Percentiles rank a stretch among this genome's conserved stretches.
Conservation (phyloP, 1,140 invertebrate genomes). For the Caenorhabditis inopinata region DNA sequence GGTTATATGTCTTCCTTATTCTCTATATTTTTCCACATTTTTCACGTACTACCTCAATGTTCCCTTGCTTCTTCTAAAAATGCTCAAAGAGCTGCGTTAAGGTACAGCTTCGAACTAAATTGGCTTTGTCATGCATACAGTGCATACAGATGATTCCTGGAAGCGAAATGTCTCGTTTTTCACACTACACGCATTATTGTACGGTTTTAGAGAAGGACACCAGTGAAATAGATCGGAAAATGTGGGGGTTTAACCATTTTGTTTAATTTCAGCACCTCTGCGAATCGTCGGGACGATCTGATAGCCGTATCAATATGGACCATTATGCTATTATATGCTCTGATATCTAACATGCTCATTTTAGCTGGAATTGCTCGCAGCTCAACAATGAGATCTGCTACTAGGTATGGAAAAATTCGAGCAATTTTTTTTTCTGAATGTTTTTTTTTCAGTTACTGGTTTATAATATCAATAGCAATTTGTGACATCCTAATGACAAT, state of each 20-base stretch:
- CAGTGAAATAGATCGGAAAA: neutral
- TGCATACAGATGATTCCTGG: constrained; percentile 12
- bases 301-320: constrained; percentile 54
- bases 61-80: too few species aligned
- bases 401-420: constrained; percentile 48
- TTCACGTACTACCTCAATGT: too few species aligned
- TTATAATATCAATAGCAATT: constrained; percentile 56
- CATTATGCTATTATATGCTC: constrained; percentile 50
- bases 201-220: too few species aligned
- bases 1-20: too few species aligned
- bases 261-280: constrained; percentile 33
- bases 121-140: neutral
- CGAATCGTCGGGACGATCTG: constrained; percentile 49
- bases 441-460: constrained; percentile 53
- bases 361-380: constrained; percentile 51
- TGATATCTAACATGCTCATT: constrained; percentile 53
- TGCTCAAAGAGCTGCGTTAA: too few species aligned
- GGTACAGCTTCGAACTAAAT: neutral
- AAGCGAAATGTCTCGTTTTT: neutral
- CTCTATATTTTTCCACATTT: too few species aligned
- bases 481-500: constrained; percentile 55
- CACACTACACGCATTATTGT: constrained; percentile 13
- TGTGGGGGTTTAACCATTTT: neutral
- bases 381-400: constrained; percentile 50
- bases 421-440: neutral